Evolutionary conservation across 2,113 vertebrate species (phyloP).

Genomic region (Gopherus flavomarginatus): DNA sequence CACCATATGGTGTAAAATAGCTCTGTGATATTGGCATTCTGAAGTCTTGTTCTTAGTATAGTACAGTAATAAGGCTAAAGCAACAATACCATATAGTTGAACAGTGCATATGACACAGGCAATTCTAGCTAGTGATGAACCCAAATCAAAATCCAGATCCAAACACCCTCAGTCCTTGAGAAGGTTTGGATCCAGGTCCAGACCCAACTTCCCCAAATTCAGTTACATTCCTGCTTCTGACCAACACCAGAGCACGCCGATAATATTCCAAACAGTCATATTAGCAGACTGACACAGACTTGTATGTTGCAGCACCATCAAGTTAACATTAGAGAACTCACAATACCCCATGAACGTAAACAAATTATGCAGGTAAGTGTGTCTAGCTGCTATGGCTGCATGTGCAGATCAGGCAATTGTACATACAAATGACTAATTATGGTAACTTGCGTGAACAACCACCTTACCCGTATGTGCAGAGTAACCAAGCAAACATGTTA

Average conservation of each 20-base stretch:
- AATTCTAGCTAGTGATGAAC: not conserved
- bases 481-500: not conserved
- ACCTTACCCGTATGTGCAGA: not conserved
- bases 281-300: not conserved
- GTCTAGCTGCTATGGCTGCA: too few relatives aligned
- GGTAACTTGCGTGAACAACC: not conserved
- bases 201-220: not conserved
- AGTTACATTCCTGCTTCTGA: not conserved
- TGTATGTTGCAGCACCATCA: not conserved
- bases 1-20: fast-evolving
- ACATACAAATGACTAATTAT: not conserved
- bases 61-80: fast-evolving
- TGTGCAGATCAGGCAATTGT: not conserved
- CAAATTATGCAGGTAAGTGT: not conserved
- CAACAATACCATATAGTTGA: not conserved
- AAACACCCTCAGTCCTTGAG: not conserved
- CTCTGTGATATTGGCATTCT: fast-evolving
- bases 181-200: too few relatives aligned
- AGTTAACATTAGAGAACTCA: not conserved
- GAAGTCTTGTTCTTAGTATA: not conserved
- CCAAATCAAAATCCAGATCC: not conserved
- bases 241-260: not conserved
- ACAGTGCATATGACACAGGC: fast-evolving
- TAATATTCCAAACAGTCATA: not conserved
- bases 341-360: not conserved